Base-by-base conservation (phyloP, 2,113 vertebrate species). In the Phyllopteryx taeniolatus region DNA sequence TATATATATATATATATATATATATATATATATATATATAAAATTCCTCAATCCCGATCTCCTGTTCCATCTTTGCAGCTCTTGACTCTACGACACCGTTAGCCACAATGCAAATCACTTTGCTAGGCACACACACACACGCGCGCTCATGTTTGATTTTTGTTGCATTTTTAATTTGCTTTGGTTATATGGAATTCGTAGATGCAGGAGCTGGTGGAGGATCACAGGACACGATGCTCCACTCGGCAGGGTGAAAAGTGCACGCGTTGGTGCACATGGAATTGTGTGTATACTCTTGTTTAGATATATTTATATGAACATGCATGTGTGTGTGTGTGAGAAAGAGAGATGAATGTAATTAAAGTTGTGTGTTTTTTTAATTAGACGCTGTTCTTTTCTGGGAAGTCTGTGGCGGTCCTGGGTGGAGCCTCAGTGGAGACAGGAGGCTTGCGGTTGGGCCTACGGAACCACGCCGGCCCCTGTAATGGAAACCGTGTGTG, bases 401-500 rank as follows among this genome's bases (percentile, higher is more conserved):
- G 91, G 87, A 91, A 88, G 86, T 84, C 85, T 91, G 90, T 87
- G 91, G 91, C 85, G 71, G 85, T 56, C 39, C 82, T 87, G 88
- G 90, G 90, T 86, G 89, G 91, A 91, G 89, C 87, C 85, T 77
- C 77, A 80, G 81, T 79, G 85, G 90, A 91, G 90, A 85, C 87
- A 80, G 85, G 87, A 90, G 86, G 89, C 78, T 87, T 88, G 89
- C 75, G 90, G 91, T 88, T 78, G 84, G 83, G 85, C 83, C 71
- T 65, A 84, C 76, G 78, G 88, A 88, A 82, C 81, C 82, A 72
- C 70, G 77, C 76, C 77, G 77, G 79, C 83, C 74, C 11, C 78
- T 61, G 85, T 92, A 92, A 92, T 91, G 87, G 88, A 90, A 91
- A 91, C 86, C 90, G 86, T 88, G 85, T 91, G 90, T 83, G 86